These are phyloP conservation scores for Dicerorhinus sumatrensis DNA, from an alignment of 2,113 vertebrate species.

Conservation along the genomic window DNA sequence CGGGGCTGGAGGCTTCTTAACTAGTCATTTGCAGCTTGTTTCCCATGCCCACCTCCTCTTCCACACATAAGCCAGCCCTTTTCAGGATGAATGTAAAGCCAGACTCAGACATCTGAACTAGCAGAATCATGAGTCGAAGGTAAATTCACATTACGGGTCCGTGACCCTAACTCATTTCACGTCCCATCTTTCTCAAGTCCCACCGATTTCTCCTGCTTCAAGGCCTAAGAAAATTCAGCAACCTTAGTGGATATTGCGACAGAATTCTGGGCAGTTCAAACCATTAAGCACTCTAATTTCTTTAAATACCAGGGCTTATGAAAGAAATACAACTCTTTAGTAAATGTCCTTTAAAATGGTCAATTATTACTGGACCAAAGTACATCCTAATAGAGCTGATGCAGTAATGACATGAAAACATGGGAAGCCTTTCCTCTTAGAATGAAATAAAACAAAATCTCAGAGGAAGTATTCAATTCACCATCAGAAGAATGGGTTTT, in stretches of 20 bases:
- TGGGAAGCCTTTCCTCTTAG: not conserved
- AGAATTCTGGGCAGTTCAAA: not conserved
- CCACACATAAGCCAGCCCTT: not conserved
- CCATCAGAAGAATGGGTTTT: not conserved
- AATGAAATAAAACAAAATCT: not conserved
- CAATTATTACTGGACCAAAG: not conserved
- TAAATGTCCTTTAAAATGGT: not conserved
- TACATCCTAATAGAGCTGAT: not conserved
- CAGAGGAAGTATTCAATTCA: not conserved
- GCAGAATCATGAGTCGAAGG: not conserved
- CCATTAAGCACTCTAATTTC: not conserved
- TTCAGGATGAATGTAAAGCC: not conserved
- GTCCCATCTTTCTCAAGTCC: not conserved
- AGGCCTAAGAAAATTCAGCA: not conserved
- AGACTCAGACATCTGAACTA: not conserved
- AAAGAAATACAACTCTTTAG: constrained; percentile 13
- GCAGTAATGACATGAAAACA: not conserved
- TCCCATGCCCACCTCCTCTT: not conserved
- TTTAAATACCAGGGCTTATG: not conserved
- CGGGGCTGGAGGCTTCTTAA: not conserved
- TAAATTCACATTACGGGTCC: not conserved
- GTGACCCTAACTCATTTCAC: not conserved
- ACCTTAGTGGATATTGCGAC: not conserved
- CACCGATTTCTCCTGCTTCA: not conserved
- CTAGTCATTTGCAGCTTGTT: not conserved